Base-by-base conservation (phyloP, 2,888 invertebrate species). In the Nymphalis polychloros region DNA sequence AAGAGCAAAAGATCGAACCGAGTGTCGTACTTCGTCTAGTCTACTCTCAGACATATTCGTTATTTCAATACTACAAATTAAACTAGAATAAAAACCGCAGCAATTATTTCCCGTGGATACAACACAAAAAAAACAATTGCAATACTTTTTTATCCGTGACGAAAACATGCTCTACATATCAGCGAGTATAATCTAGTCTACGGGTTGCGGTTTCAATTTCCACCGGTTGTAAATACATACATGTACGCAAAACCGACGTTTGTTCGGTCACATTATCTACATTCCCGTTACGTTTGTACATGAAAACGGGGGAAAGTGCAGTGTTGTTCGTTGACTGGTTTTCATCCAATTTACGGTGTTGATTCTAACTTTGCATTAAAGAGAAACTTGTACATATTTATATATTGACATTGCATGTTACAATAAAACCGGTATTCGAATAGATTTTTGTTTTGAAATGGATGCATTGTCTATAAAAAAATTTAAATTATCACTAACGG, bases 201-300 rank as follows among this genome's bases (percentile, higher is more conserved):
- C 57, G 62, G 67, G 53, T 67, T 63, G 63, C 59, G 63, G 63
- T 67, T 67, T 67, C 47, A 63, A 67, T 63, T 60, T 63, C 63
- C 67, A 59, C 61, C 62, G 35, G 48, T 49, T 55, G 67, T 67
- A 50, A 67, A 63, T 63, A 64, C 67, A 61, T 35, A 48, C 55
- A 64, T 31, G 60, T 48, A 67, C 50, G 61, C 70, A 61, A 60
- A 70, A 60, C 61, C 57, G 50, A 67, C 64, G 57, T 59, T 57
- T 57, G 70, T 67, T 61, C 35, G 61, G 60, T 60, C 59, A 50
- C 63, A 67, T 66, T 67, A 70, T 67, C 61, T 61, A 64, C 67
- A 35, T 63, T 64, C 63, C 63, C 55, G 69, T 66, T 55, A 64
- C 49, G 49, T 55, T 55, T 64, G 67, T 61, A 31, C 64, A 67